Base-by-base conservation (phyloP, 2,113 vertebrate genomes). In the Tor tambroides region DNA sequence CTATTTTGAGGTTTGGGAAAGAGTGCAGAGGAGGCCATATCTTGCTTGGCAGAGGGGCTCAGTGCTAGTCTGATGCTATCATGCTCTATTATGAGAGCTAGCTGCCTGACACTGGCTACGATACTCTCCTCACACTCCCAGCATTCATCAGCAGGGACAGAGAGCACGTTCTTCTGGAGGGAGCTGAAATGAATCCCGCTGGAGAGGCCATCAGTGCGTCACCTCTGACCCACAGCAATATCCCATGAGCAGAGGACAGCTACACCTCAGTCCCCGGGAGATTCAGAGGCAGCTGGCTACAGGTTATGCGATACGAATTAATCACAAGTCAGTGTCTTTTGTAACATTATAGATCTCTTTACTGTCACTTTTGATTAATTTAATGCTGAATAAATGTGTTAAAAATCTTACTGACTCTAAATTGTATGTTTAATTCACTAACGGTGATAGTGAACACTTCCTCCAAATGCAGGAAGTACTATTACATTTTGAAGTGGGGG, bases 1-100 rank as follows among this genome's bases (percentile, higher is more conserved):
- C 91, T 89, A 86, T 92, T 93, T 92, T 88, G 87, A 88, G 90
- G 79, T 80, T 74, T 89, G 80, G 74, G 77, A 82, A 17, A 78
- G 81, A 56, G 77, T 35, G 38, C 63, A 75, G 74, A 65, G 41
- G 23, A 56, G 78, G 76, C 56, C 80, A 67, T 90, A 83, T 91
- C 85, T 86, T 67, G 28, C 28, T 76, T 87, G 88, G 79, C 85
- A 89, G 85, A 38, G 67, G 63, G 49, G 76, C 83, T 86, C 76
- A 5, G 87, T 89, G 86, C 76, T 87, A 75, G 87, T 83, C 83
- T 86, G 88, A 91, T 90, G 77, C 72, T 90, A 91, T 90, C 90
- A 85, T 8, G 3, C 30, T 85, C 89, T 86, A 90, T 91, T 89
- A 90, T 91, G 71, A 89, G 41, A 90, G 63, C 72, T 41, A 80